Evolutionary conservation across 2,797 vertebrate genomes (phyloP), one percentile per base, ranked within the genome.

Genomic region (Myripristis jacobus): DNA sequence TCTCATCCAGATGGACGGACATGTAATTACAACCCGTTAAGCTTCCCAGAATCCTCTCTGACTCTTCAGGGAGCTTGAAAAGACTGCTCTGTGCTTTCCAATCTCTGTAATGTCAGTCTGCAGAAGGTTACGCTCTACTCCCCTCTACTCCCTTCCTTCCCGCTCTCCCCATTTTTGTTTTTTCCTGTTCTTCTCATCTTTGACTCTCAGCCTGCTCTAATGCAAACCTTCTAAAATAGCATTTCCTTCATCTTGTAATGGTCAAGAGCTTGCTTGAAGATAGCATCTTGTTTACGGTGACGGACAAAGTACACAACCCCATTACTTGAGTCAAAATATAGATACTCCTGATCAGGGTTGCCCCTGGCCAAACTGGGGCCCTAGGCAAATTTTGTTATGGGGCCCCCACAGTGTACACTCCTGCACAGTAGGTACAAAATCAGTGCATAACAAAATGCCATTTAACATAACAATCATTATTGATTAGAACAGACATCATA

Each of bases 21-120:
- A 68, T 89, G 76, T 82, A 90, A 92, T 92, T 89, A 91, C 80
- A 83, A 72, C 44, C 59, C 64, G 56, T 83, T 77, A 87, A 78
- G 78, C 74, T 62, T 46, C 66, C 82, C 82, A 81, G 67, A 88
- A 82, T 77, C 71, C 75, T 78, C 79, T 80, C 53, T 55, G 64
- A 58, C 70, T 88, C 70, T 68, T 70, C 38, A 15, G 64, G 77
- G 70, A 70, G 74, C 82, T 80, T 73, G 54, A 73, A 72, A 84
- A 77, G 66, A 82, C 63, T 75, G 56, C 68, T 61, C 72, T 74
- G 56, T 62, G 73, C 82, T 87, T 84, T 81, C 54, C 19, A 72
- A 65, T 75, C 55, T 47, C 63, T 50, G 70, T 47, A 60, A 58
- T 82, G 67, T 83, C 73, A n/a, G 50, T 58, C 54, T 60, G 10